A percentile compares a stretch with the other conserved stretches of the same genome.
These are phyloP conservation scores for Hoplodrina blanda DNA, from an alignment of 2,888 invertebrate genomes.

Conservation along the genomic window DNA sequence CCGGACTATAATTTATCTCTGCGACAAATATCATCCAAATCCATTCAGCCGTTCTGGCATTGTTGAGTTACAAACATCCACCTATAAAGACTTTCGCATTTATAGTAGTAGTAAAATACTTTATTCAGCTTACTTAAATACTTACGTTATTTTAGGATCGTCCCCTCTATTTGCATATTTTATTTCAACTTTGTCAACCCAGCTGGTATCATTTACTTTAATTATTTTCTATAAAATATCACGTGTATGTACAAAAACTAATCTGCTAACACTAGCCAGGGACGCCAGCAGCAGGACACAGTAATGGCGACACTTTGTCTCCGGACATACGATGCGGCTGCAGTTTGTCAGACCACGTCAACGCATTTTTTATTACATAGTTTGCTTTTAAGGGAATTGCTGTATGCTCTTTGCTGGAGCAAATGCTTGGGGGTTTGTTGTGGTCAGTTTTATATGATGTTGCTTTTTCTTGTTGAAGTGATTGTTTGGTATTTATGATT, in stretches of 20 bases:
- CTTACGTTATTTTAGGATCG: too few species aligned
- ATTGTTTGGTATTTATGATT: not conserved
- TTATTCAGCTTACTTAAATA: too few species aligned
- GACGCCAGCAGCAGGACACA: constrained; percentile 29
- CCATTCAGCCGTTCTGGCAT: too few species aligned
- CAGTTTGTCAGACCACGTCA: constrained; percentile 73
- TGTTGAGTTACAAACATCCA: too few species aligned
- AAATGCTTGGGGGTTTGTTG: constrained; percentile 16
- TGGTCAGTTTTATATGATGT: constrained; percentile 28
- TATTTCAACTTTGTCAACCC: not conserved
- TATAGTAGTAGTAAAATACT: too few species aligned
- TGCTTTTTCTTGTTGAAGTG: not conserved
- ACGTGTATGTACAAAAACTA: constrained; percentile 46
- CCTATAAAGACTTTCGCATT: too few species aligned
- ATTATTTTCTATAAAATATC: constrained; percentile 41
- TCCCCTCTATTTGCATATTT: not conserved
- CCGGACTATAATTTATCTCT: too few species aligned
- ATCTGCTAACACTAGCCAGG: constrained; percentile 47
- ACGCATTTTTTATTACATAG: constrained; percentile 75
- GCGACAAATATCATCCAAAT: too few species aligned
- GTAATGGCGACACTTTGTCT: constrained; percentile 64
- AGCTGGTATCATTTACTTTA: constrained; percentile 7
- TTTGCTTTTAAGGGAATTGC: constrained; percentile 67
- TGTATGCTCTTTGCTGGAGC: constrained; percentile 33
- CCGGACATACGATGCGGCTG: constrained; percentile 65